Percentiles rank a stretch among this genome's conserved stretches.
Conservation (phyloP, 2,797 vertebrate species). For the Streptopelia turtur region DNA sequence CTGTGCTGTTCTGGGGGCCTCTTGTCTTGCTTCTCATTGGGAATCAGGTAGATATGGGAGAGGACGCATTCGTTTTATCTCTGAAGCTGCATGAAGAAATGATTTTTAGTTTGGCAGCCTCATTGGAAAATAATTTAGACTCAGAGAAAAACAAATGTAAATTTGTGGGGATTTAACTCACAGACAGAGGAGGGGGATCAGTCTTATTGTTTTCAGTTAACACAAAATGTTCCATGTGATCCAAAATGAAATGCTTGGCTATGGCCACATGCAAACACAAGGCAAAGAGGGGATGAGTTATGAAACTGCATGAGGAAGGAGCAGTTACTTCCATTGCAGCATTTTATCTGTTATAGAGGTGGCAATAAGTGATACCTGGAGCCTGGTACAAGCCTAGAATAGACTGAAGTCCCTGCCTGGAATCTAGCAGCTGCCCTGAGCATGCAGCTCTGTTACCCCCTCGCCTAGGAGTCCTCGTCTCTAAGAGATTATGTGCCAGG, state of each 20-base stretch:
- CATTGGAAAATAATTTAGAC: conserved; percentile 45
- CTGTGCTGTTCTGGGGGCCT: neutral
- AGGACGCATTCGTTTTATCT: neutral
- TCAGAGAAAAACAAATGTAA: conserved; percentile 35
- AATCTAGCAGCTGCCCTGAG: neutral
- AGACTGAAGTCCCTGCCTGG: neutral
- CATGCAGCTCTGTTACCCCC: rapidly evolving
- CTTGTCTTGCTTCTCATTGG: neutral
- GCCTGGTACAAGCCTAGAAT: neutral
- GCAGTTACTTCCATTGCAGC: neutral
- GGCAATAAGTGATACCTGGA: neutral
- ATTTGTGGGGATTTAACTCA: conserved; percentile 56
- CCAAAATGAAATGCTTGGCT: conserved; percentile 39
- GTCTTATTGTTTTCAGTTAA: conserved; percentile 60
- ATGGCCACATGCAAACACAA: neutral
- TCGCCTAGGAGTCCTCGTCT: neutral
- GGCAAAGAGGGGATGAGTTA: neutral
- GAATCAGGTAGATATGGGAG: conserved; percentile 20
- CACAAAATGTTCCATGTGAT: conserved; percentile 55
- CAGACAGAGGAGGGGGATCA: conserved; percentile 5
- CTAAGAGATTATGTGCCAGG: neutral
- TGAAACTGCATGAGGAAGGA: neutral
- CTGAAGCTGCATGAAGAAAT: conserved; percentile 9
- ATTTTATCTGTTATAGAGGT: neutral
- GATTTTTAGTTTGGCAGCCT: conserved; percentile 46